Evolutionary conservation across 2,797 vertebrate species (phyloP), one percentile per base, ranked within the genome.

Genomic region (Sebastiscus tertius): DNA sequence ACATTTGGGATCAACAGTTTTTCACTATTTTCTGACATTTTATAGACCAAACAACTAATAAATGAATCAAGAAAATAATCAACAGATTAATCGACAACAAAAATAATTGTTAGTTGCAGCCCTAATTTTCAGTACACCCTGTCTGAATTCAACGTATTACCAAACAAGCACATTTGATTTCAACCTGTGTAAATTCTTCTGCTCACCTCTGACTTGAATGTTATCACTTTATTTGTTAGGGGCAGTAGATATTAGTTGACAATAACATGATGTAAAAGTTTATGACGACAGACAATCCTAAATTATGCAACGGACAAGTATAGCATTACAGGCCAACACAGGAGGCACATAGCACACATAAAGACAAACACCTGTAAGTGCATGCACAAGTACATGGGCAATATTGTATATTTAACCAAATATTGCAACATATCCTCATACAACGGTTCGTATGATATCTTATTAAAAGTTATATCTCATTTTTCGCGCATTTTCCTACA

Each of bases 251-350:
- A 8, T 26, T 56, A 56, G 33, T 72, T 60, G 12, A 64, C 8
- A 79, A 29, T 34, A 54, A 62, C 2, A 2, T 27, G 11, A 54
- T 14, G 42, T 8, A n/a, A 24, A 79, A 10, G 12, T 56, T 27
- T 67, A 27, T 58, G 42, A 36, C 5, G 33, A 60, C 33, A 55
- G 27, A 9, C 3, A 68, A 49, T 4, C 27, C 3, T 85, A 39
- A 85, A 88, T 73, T 75, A 83, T 81, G 56, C 24, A 78, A 83
- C n/a, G 26, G 59, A 74, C n/a, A 31, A 24, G 26, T 67, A 9
- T 79, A 52, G 13, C 9, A 5, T 78, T 62, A 59, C 61, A 42
- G 27, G 22, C 3, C 22, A 42, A 62, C 65, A 18, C 9, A 24
- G 22, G 49, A 67, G 12, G 31, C 36, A 70, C 46, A 34, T 24